Evolutionary conservation across 2,113 vertebrate genomes (phyloP).

Genomic region (Petrocephalus zakoni): DNA sequence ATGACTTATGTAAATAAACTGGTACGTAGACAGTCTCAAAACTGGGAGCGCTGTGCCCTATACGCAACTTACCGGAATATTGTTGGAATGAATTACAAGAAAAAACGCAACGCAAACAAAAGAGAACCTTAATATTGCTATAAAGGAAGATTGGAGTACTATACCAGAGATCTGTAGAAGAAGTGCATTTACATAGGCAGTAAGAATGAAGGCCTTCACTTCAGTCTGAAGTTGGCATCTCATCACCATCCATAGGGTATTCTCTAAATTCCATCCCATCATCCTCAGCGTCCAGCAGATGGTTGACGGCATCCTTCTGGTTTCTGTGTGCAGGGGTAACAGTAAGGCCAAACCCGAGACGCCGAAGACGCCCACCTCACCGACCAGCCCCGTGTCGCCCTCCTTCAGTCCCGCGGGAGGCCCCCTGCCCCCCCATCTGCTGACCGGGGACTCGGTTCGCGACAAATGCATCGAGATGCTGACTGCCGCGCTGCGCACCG

Average conservation of each 20-base stretch:
- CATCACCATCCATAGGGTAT: not conserved
- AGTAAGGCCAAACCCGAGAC: slow-evolving; percentile 65
- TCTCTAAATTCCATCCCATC: not conserved
- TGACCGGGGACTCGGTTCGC: slow-evolving; percentile 79
- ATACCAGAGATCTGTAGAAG: not conserved
- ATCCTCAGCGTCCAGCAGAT: not conserved
- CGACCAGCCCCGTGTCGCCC: slow-evolving; percentile 70
- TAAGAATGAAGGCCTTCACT: not conserved
- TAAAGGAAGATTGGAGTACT: not conserved
- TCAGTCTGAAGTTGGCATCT: not conserved
- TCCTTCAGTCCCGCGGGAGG: slow-evolving; percentile 60
- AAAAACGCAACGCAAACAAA: not conserved
- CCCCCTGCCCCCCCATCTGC: slow-evolving; percentile 64
- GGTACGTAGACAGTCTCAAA: not conserved
- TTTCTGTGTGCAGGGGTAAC: slow-evolving; percentile 49
- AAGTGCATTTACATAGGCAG: not conserved
- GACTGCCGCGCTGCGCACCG: slow-evolving; percentile 73
- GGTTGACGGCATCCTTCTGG: not conserved
- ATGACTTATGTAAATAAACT: no score
- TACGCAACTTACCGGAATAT: not conserved
- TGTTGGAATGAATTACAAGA: not conserved
- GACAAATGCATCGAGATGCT: slow-evolving; percentile 97
- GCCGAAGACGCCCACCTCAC: slow-evolving; percentile 68
- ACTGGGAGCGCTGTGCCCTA: not conserved
- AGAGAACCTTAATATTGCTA: not conserved